A percentile compares a stretch with the other conserved stretches of the same genome.
Evolutionary conservation across 2,888 invertebrate species (phyloP).

Genomic region (Disparrhopalites patrizii): DNA sequence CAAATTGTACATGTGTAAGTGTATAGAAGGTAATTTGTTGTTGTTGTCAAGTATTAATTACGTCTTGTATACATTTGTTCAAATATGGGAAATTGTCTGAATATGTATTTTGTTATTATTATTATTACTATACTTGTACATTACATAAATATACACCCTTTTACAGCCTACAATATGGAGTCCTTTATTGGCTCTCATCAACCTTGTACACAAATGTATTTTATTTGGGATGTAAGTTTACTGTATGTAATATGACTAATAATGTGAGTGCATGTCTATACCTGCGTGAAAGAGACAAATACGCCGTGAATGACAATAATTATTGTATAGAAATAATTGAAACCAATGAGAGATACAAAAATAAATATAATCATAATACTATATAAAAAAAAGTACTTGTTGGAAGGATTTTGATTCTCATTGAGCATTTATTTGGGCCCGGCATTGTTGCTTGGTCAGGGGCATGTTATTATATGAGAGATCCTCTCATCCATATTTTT

Average conservation of each 20-base stretch:
- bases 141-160: neutral
- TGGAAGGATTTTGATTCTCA: neutral
- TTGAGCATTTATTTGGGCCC: neutral
- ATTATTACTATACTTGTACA: neutral
- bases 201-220: neutral
- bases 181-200: neutral
- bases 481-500: too few species aligned
- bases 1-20: too few species aligned
- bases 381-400: neutral
- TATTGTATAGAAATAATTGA: constrained; percentile 1
- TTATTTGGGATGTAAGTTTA: neutral
- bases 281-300: neutral
- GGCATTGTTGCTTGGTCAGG: neutral
- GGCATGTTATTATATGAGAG: neutral
- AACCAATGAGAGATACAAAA: constrained; percentile 11
- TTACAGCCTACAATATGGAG: neutral
- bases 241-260: neutral
- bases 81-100: too few species aligned
- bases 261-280: neutral
- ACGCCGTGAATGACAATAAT: constrained; percentile 1
- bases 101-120: too few species aligned
- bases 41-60: too few species aligned
- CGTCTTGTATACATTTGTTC: too few species aligned
- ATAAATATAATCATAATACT: constrained; percentile 14
- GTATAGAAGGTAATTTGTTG: too few species aligned